phyloP scores from a whole-genome alignment of 2,113 vertebrate species.

The Todiramphus saurophagus region DNA sequence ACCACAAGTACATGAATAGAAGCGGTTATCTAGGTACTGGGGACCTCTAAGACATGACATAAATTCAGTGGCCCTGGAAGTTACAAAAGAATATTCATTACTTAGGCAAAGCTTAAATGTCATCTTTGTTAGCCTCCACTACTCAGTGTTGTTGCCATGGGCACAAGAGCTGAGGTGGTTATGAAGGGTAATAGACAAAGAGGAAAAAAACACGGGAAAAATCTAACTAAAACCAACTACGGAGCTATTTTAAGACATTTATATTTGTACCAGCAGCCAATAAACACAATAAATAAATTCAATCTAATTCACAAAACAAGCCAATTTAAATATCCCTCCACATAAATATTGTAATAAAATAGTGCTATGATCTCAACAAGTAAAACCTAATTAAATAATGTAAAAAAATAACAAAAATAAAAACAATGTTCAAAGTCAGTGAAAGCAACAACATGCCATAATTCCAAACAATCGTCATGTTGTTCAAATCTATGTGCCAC shows the following conservation, averaged over 20 bases:
- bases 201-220: slow-evolving; percentile 39
- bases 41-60: slow-evolving; percentile 35
- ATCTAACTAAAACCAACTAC: slow-evolving; percentile 24
- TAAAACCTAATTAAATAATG: slow-evolving; percentile 35
- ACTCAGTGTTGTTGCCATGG: slow-evolving; percentile 49
- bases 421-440: slow-evolving; percentile 18
- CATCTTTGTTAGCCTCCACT: slow-evolving; percentile 54
- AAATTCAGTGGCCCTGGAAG: slow-evolving; percentile 43
- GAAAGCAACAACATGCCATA: slow-evolving; percentile 12
- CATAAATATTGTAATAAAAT: slow-evolving; percentile 6
- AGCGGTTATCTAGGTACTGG: slow-evolving; percentile 30
- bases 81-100: slow-evolving; percentile 69
- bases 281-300: slow-evolving; percentile 36
- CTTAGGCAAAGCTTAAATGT: slow-evolving; percentile 61
- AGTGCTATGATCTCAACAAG: not conserved
- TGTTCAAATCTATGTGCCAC: slow-evolving; percentile 42
- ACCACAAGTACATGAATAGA: slow-evolving; percentile 4
- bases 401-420: slow-evolving; percentile 33
- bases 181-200: slow-evolving; percentile 54
- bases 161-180: slow-evolving; percentile 57
- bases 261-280: not conserved
- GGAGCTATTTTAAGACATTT: not conserved
- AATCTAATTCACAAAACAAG: slow-evolving; percentile 30
- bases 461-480: slow-evolving; percentile 39
- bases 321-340: not conserved